Evolutionary conservation across 1,140 invertebrate genomes (phyloP), one percentile per base, ranked within the genome.

Genomic region (Hestina assimilis): DNA sequence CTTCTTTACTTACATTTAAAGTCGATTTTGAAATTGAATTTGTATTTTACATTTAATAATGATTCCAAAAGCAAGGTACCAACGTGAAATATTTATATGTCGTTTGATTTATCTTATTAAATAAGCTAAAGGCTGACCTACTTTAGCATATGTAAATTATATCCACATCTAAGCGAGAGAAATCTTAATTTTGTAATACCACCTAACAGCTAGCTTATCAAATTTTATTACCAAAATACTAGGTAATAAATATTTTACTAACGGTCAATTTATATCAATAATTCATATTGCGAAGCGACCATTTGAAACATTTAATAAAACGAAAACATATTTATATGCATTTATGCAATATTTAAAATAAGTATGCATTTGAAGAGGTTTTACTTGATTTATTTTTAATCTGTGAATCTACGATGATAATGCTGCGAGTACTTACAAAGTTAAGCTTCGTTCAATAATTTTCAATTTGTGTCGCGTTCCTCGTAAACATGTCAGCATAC

Each of bases 391-490:
- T 33, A 28, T 33, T 23, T 23, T 35, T 21, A 33, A 31, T 59
- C 50, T 50, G 24, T 20, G 51, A 46, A 54, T 57, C 60, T 63
- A 63, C 26, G 31, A 38, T 9, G 38, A 28, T 45, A 62, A 45
- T 45, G 46, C 45, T 29, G 17, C 38, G 29, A 40, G 50, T 52
- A 42, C 31, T 40, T 65, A 59, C 52, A 31, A 60, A 55, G 57
- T 9, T 17, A 66, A 69, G 64, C 61, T 64, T 66, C 56, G 68
- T 66, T 56, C 70, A 72, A 72, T 84, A 84, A 80, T 72, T 84
- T 82, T 77, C 81, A 84, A 84, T 84, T 84, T 84, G 79, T 63
- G 75, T 77, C 77, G 50, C 63, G 46, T 54, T 63, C 70, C 69
- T 75, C 70, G 69, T 77, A 77, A 78, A 79, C 66, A 78, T 63